Evolutionary conservation across 1,140 invertebrate species (phyloP).

Genomic region (Eriocheir sinensis): DNA sequence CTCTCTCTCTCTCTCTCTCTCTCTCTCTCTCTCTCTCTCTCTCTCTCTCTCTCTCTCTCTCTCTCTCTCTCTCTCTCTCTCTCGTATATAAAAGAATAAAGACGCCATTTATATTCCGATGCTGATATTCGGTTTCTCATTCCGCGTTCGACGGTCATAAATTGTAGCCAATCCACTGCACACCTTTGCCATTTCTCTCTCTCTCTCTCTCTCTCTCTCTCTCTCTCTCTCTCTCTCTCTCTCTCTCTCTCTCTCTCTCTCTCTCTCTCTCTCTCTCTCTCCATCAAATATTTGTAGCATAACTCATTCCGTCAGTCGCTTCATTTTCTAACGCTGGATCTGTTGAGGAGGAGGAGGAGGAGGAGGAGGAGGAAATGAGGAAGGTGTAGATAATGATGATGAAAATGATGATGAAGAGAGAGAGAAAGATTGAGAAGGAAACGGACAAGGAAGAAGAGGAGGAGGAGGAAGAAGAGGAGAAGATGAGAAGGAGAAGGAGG

Average conservation of each 20-base stretch:
- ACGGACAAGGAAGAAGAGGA: too few relatives aligned
- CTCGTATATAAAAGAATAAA: neutral
- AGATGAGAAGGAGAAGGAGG: too few relatives aligned
- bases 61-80: conserved; percentile 37
- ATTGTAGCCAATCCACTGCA: neutral
- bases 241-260: conserved; percentile 38
- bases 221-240: neutral
- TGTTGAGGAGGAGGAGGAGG: neutral
- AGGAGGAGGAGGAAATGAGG: neutral
- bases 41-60: conserved; percentile 44
- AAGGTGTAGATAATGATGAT: too few relatives aligned
- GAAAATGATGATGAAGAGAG: too few relatives aligned
- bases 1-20: conserved; percentile 4
- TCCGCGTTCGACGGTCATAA: neutral
- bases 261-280: conserved; percentile 26
- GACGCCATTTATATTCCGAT: neutral
- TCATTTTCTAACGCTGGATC: neutral
- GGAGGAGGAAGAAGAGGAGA: too few relatives aligned
- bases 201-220: neutral
- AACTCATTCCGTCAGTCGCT: neutral
- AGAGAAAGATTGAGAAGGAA: too few relatives aligned
- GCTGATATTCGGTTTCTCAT: neutral
- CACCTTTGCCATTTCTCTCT: neutral
- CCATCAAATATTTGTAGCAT: neutral
- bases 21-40: conserved; percentile 9